phyloP scores from a whole-genome alignment of 2,797 vertebrate species.

The Decapterus maruadsi region DNA sequence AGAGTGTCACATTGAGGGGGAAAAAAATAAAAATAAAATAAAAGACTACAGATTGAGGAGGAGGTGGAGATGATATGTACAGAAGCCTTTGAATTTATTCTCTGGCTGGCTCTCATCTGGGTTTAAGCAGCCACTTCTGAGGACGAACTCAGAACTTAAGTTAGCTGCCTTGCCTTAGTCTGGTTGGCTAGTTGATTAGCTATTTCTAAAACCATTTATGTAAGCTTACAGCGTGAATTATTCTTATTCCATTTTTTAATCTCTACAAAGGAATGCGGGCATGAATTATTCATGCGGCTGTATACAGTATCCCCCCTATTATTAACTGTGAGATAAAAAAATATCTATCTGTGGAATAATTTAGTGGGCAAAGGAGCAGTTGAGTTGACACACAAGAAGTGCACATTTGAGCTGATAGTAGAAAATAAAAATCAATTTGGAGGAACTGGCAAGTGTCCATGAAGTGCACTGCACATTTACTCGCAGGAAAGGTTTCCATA shows the following conservation, averaged over 20 bases:
- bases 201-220: constrained; percentile 71
- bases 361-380: constrained; percentile 42
- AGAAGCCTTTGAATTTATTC: constrained; percentile 71
- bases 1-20: constrained; percentile 55
- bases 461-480: constrained; percentile 34
- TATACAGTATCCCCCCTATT: constrained; percentile 60
- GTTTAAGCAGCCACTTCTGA: constrained; percentile 66
- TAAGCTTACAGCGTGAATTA: constrained; percentile 67
- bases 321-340: constrained; percentile 63
- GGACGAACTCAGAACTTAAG: constrained; percentile 58
- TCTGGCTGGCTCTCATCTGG: constrained; percentile 54
- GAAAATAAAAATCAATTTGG: constrained; percentile 57
- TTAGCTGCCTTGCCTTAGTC: constrained; percentile 41
- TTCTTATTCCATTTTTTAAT: constrained; percentile 73
- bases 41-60: constrained; percentile 58
- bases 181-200: constrained; percentile 69
- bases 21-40: constrained; percentile 44
- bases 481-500: constrained; percentile 17
- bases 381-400: constrained; percentile 42
- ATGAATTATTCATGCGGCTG: constrained; percentile 77
- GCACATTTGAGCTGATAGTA: constrained; percentile 43
- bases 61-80: constrained; percentile 55
- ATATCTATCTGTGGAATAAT: constrained; percentile 61
- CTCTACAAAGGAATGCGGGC: constrained; percentile 62
- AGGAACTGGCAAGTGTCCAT: constrained; percentile 40